phyloP scores from a whole-genome alignment of 2,888 invertebrate genomes.

The Parasteatoda lunata region DNA sequence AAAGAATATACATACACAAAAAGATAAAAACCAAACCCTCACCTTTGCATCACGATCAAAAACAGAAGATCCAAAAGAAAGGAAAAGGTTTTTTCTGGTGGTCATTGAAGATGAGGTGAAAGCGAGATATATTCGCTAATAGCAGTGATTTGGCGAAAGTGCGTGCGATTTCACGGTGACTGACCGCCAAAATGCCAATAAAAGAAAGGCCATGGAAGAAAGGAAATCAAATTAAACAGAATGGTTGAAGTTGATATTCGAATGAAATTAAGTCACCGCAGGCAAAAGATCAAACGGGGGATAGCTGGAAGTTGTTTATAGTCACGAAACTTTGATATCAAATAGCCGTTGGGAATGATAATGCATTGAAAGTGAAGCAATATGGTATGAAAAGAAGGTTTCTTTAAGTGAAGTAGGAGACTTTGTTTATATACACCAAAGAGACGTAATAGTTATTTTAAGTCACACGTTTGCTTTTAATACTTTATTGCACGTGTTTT shows the following conservation, averaged over 20 bases:
- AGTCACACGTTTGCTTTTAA: too few relatives aligned
- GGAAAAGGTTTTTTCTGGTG: not conserved
- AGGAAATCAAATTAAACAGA: conserved; percentile 11
- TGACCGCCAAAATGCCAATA: conserved; percentile 20
- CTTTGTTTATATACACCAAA: too few relatives aligned
- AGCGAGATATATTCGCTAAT: conserved; percentile 28
- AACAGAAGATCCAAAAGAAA: not conserved
- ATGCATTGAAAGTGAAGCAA: too few relatives aligned
- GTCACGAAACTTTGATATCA: conserved; percentile 24
- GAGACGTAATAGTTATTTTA: too few relatives aligned
- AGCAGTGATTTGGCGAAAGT: conserved; percentile 26
- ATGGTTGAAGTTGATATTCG: not conserved
- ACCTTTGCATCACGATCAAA: not conserved
- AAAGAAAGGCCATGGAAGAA: conserved; percentile 4
- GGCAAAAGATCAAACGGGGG: not conserved
- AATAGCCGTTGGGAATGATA: not conserved
- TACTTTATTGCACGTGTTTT: too few relatives aligned
- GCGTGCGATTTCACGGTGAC: conserved; percentile 39
- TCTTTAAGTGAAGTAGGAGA: too few relatives aligned
- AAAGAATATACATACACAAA: not conserved
- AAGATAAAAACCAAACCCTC: not conserved
- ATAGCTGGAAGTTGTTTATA: not conserved
- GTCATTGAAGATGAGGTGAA: not conserved
- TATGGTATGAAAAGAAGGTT: too few relatives aligned
- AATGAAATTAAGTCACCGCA: conserved; percentile 1